phyloP scores from a whole-genome alignment of 1,140 invertebrate species.

The Plutomurus gul region DNA sequence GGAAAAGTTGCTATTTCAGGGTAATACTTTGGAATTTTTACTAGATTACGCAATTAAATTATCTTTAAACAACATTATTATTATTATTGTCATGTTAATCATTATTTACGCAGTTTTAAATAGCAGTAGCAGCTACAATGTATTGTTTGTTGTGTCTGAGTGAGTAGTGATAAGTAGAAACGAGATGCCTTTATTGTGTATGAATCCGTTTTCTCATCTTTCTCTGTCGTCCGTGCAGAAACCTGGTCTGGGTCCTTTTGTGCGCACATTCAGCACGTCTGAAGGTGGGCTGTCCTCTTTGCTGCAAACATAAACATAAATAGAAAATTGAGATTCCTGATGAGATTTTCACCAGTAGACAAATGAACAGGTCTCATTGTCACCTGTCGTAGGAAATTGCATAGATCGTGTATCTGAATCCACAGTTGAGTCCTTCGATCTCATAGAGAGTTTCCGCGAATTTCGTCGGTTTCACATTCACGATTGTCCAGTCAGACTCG shows the following conservation, averaged over 20 bases:
- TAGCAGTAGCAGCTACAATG: too few relatives aligned
- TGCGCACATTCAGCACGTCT: background rate
- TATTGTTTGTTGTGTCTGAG: too few relatives aligned
- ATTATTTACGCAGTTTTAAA: too few relatives aligned
- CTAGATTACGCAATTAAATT: too few relatives aligned
- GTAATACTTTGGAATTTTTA: too few relatives aligned
- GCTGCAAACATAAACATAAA: background rate
- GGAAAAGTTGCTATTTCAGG: too few relatives aligned
- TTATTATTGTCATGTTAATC: too few relatives aligned
- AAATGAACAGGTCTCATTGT: too few relatives aligned
- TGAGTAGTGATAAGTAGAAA: too few relatives aligned
- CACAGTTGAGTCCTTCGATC: conserved; percentile 13
- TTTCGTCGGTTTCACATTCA: background rate
- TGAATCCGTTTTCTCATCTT: background rate
- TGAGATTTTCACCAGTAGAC: too few relatives aligned
- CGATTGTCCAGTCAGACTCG: background rate
- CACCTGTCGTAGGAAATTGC: conserved; percentile 1
- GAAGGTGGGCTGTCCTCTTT: background rate
- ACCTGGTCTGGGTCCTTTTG: conserved; percentile 7
- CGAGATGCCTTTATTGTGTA: background rate
- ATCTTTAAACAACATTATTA: too few relatives aligned
- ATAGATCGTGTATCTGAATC: background rate
- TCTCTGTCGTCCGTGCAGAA: conserved; percentile 13
- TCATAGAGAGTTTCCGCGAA: background rate
- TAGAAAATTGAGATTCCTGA: too few relatives aligned